Percentiles rank a stretch among this genome's conserved stretches.
Conservation (phyloP, 2,888 invertebrate genomes). For the Dryocosmus kuriphilus region DNA sequence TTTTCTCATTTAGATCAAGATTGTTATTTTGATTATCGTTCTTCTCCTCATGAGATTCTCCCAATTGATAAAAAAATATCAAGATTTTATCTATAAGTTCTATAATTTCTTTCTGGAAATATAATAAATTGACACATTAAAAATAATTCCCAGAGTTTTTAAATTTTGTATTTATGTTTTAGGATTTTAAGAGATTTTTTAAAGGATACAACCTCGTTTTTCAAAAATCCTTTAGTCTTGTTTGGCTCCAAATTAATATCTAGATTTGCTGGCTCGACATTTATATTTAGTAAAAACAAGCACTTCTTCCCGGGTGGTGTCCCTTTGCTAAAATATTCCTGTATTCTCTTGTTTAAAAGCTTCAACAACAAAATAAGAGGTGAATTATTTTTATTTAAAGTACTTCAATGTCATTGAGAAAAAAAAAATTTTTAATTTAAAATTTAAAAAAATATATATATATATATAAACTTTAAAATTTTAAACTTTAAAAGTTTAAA, state of each 20-base stretch:
- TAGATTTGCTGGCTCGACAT: constrained; percentile 75
- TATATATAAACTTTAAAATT: too few relatives aligned
- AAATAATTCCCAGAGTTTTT: not conserved
- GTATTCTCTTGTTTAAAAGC: constrained; percentile 73
- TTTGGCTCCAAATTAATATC: constrained; percentile 83
- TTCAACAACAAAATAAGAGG: constrained; percentile 36
- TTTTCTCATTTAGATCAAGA: constrained; percentile 46
- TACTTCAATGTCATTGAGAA: not conserved
- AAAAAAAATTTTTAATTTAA: too few relatives aligned
- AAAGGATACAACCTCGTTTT: constrained; percentile 76
- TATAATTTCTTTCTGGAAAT: constrained; percentile 63
- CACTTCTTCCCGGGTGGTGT: constrained; percentile 76
- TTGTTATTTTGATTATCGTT: constrained; percentile 45
- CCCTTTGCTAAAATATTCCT: constrained; percentile 72
- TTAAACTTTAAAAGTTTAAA: not conserved
- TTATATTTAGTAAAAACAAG: constrained; percentile 77
- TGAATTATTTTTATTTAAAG: not conserved
- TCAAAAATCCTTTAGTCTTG: constrained; percentile 80
- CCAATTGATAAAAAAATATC: constrained; percentile 67
- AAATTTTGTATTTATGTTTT: too few relatives aligned
- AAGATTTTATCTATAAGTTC: constrained; percentile 63
- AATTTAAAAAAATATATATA: too few relatives aligned
- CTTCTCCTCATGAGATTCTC: constrained; percentile 43
- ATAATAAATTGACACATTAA: constrained; percentile 38
- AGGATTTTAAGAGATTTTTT: constrained; percentile 1